Base-by-base conservation (phyloP, 2,113 vertebrate genomes). In the Balaeniceps rex region DNA sequence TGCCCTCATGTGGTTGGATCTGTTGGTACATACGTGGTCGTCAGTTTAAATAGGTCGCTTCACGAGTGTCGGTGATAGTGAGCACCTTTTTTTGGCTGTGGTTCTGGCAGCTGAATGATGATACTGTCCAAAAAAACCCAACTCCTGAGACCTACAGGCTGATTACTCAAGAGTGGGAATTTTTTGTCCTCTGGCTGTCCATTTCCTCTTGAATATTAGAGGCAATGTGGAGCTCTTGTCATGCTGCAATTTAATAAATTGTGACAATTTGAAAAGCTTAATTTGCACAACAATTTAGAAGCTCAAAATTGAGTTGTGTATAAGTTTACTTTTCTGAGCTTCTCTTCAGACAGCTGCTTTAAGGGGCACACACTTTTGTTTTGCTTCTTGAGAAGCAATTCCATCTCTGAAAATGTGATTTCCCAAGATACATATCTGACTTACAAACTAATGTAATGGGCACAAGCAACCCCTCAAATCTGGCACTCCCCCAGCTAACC, bases 1-100 rank as follows among this genome's bases (percentile, higher is more conserved):
- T 87, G 95, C 95, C 94, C 91, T 93, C 93, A 0, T 91, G 93
- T 93, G 95, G 94, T 60, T 86, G 64, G 26, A 88, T 90, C 81
- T 91, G 58, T 63, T 70, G 13, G 58, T 61, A 74, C 54, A 66
- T 19, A 49, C 4, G 1, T 51, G 49, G 63, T 26, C 82, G 36
- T 72, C 10, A 3, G 21, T 76, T 91, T 76, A 87, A 84, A 49
- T 65, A 70, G 78, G 66, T 94, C 63, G 83, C 33, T 79, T 58
- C 17, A 36, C 44, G 71, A 4, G 28, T 52, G 6, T 22, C 26
- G 9, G 28, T 15, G 24, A 79, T 7, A 82, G 40, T 2, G 12
- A 82, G 36, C 29, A 64, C 44, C 61, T 33, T 79, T 78, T 55
- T 85, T 65, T 70, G 61, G 44, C 40, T 87, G 22, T 54, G 63